Base-by-base conservation (phyloP, 2,797 vertebrate genomes). In the Coendou prehensilis region DNA sequence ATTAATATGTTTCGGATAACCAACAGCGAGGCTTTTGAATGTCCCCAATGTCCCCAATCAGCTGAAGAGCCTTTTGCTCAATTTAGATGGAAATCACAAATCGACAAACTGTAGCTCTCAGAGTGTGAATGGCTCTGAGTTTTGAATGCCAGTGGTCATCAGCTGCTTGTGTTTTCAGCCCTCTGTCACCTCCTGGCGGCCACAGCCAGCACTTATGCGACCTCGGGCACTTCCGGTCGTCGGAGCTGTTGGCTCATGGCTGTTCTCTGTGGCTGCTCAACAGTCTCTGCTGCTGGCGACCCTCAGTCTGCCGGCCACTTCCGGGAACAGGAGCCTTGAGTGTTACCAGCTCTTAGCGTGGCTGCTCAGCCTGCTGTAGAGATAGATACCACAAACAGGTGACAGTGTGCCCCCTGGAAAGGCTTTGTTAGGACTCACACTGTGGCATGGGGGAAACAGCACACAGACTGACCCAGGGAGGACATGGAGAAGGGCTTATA, bases 401-500 rank as follows among this genome's bases (percentile, higher is more conserved):
- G 67, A 69, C 67, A 20, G 4, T 9, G 18, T 33, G 15, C n/a
- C 67, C 67, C n/a, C 17, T 14, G 64, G 67, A 9, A 69, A 69
- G n/a, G 18, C 67, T 37, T 20, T n/a, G 11, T 20, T 37, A 37
- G 33, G 7, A 37, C 3, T 33, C 1, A 69, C 11, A 18, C n/a
- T 37, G 67, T 0, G 7, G n/a, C 33, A 20, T 9, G 67, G 2
- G 33, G 33, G 33, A 7, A 15, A 11, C 64, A 67, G 64, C 33
- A 37, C 17, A 18, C 33, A 37, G 67, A 37, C 67, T 37, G n/a
- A 9, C 67, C 18, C 67, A 18, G 67, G 18, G n/a, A 37, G n/a
- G n/a, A 20, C 67, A 9, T 7, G 8, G n/a, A 18, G 17, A 37
- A 17, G 33, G 6, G 15, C 33, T n/a, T 2, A 0, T 64, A 6